Evolutionary conservation across 2,888 invertebrate species (phyloP).

Genomic region (Cephus runcator): DNA sequence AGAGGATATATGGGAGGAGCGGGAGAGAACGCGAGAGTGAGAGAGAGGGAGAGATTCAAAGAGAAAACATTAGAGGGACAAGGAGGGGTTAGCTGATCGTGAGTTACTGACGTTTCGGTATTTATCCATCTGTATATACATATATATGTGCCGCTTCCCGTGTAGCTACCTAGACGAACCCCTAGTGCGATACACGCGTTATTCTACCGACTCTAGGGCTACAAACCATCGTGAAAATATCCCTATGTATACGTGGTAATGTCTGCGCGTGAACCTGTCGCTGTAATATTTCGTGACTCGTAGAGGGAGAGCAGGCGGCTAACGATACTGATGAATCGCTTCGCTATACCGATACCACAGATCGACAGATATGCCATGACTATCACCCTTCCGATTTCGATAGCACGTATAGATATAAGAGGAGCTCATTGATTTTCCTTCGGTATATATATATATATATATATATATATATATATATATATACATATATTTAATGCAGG

Average conservation of each 20-base stretch:
- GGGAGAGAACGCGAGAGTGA: constrained; percentile 22
- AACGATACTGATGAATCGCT: constrained; percentile 51
- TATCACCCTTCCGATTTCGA: constrained; percentile 19
- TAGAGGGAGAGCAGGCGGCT: constrained; percentile 19
- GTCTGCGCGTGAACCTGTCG: constrained; percentile 11
- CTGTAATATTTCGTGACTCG: constrained; percentile 39
- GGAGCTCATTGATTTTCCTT: neutral
- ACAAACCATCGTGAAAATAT: constrained; percentile 44
- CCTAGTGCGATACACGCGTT: constrained; percentile 2
- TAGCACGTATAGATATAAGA: neutral
- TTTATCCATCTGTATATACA: constrained; percentile 52
- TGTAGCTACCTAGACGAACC: neutral
- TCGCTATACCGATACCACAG: constrained; percentile 53
- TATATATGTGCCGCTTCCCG: neutral
- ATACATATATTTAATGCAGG: too few relatives aligned
- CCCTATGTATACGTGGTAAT: constrained; percentile 30
- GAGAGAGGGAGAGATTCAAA: constrained; percentile 20
- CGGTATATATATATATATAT: too few relatives aligned
- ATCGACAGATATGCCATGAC: constrained; percentile 48
- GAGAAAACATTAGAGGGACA: constrained; percentile 12
- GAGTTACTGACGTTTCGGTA: constrained; percentile 62
- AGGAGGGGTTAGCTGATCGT: constrained; percentile 48
- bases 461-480: too few relatives aligned
- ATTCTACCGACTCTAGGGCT: neutral
- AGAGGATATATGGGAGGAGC: constrained; percentile 3